Evolutionary conservation across 2,113 vertebrate species (phyloP).

Genomic region (Hylia prasina): DNA sequence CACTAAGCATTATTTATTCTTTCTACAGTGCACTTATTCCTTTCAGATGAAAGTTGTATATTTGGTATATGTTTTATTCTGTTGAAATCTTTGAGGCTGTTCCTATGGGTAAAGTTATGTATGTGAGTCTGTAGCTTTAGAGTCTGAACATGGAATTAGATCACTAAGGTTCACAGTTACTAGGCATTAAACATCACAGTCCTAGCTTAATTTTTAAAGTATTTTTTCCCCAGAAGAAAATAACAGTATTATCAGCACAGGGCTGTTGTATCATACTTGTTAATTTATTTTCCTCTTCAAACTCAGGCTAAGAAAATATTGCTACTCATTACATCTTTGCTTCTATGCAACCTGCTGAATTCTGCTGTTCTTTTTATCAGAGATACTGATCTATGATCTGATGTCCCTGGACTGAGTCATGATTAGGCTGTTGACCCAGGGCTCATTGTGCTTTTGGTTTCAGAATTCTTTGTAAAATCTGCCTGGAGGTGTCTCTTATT

Average conservation of each 20-base stretch:
- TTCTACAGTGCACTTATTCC: background rate
- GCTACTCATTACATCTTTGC: background rate
- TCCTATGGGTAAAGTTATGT: background rate
- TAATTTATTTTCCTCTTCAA: background rate
- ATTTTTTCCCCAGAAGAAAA: background rate
- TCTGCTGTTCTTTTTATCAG: slow-evolving; percentile 5
- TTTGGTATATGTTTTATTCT: background rate
- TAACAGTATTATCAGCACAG: background rate
- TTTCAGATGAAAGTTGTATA: background rate
- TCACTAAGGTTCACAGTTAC: background rate
- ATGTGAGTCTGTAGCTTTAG: background rate
- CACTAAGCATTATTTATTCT: background rate
- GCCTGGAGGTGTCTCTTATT: background rate
- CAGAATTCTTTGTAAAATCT: slow-evolving; percentile 6
- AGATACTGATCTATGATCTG: background rate
- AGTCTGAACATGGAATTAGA: background rate
- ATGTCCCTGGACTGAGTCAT: background rate
- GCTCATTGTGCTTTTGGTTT: background rate
- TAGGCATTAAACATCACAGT: background rate
- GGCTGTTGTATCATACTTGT: background rate
- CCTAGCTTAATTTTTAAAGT: background rate
- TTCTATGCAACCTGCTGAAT: background rate
- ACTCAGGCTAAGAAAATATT: background rate
- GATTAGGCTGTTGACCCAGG: background rate
- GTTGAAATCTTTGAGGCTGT: background rate